Base-by-base conservation (phyloP, 2,888 invertebrate species). In the Neelides folsomi region DNA sequence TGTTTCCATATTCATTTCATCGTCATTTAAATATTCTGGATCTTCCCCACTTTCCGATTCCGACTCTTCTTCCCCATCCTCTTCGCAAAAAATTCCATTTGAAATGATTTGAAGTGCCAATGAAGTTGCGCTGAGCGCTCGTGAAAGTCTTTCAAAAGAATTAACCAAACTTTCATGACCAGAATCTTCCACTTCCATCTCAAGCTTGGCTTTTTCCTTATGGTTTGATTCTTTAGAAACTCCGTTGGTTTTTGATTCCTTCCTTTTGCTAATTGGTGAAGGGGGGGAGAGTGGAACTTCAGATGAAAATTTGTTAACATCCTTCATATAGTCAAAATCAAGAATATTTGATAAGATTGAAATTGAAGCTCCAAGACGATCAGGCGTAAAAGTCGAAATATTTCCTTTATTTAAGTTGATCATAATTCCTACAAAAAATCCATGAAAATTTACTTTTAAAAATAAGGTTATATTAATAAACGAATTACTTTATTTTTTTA, bases 81-180 rank as follows among this genome's bases (percentile, higher is more conserved):
- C 80, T 67, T 80, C 80, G 66, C 75, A 71, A 35, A 80, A 78
- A 66, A 81, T 80, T 48, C 83, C 71, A 69, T 85, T 84, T 19
- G 83, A 78, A 51, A 83, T 70, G 55, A 82, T 78, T 71, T 84
- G 83, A 41, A 83, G 70, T 0, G 81, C 77, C 66, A 78, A 76
- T 63, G 80, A 27, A 5, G 7, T 27, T 7, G 27, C 27, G 27
- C 27, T 27, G 7, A 27, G 27, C 7, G 27, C 27, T 5, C 27
- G 7, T 27, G 27, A 27, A 27, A 27, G 27, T 5, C 27, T 3
- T 7, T 27, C 27, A 27, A 27, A 27, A 5, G 27, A 27, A 27
- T 27, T 3, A 27, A 27, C 27, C 27, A 27, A 27, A 27, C 27
- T 27, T 27, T 27, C 27, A 27, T 27, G 27, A 7, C 27, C 27